Percentiles rank a stretch among this genome's conserved stretches.
phyloP scores from a whole-genome alignment of 1,140 invertebrate species.

The Drosophila nigrodunni region DNA sequence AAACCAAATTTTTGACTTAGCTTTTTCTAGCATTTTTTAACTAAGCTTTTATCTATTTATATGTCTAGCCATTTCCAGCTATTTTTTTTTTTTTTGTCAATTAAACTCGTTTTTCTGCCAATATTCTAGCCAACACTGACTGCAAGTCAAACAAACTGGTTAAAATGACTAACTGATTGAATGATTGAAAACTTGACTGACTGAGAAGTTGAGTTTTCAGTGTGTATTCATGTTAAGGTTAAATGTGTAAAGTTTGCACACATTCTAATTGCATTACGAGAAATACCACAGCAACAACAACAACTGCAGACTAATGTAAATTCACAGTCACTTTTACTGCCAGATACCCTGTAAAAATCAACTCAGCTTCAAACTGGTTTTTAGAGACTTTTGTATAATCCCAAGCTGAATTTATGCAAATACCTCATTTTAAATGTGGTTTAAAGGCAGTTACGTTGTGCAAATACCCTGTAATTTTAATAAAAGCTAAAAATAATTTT shows the following conservation, averaged over 20 bases:
- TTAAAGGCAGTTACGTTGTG: no score
- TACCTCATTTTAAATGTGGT: neutral
- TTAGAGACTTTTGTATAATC: no score
- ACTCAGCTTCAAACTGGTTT: no score
- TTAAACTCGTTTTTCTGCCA: no score
- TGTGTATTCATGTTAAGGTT: slow-evolving; percentile 75
- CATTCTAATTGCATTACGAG: slow-evolving; percentile 53
- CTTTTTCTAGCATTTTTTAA: no score
- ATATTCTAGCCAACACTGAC: neutral
- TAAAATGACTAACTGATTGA: slow-evolving; percentile 31
- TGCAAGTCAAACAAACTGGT: neutral
- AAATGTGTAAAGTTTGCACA: slow-evolving; percentile 62
- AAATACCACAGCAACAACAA: slow-evolving; percentile 20
- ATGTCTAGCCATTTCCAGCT: no score
- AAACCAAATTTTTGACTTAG: no score
- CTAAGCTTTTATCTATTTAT: no score
- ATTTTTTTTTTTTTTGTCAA: no score
- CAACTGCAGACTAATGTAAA: neutral
- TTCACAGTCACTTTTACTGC: neutral
- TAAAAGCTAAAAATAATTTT: neutral
- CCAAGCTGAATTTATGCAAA: neutral
- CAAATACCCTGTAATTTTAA: neutral
- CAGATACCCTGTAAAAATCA: no score
- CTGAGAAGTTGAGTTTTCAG: slow-evolving; percentile 10
- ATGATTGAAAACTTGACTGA: slow-evolving; percentile 29